Conservation (phyloP, 2,113 vertebrate genomes). For the Onychorhynchus coronatus region DNA sequence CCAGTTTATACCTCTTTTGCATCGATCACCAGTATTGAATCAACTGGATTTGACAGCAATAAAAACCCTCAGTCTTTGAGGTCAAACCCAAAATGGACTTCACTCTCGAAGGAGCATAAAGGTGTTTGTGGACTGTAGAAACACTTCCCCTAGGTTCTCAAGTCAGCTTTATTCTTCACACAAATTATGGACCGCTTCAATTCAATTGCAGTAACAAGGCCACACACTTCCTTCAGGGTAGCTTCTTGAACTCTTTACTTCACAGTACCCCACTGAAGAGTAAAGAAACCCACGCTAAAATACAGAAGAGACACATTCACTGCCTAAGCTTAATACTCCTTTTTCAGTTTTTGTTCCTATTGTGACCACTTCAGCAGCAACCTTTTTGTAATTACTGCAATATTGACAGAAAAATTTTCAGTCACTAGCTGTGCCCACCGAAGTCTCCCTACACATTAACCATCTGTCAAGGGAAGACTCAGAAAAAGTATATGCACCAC, state of each 20-base stretch:
- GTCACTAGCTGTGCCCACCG: neutral
- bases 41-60: neutral
- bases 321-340: accelerated
- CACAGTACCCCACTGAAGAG: neutral
- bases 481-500: neutral
- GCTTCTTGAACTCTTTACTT: neutral
- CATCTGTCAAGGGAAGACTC: neutral
- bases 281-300: neutral
- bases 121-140: neutral
- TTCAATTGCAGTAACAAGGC: neutral
- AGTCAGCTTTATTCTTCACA: neutral
- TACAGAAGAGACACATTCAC: accelerated
- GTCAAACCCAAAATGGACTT: neutral
- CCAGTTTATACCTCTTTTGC: neutral
- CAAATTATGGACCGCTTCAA: neutral
- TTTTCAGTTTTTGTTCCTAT: neutral
- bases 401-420: neutral
- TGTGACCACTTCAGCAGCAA: neutral
- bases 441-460: neutral
- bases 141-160: neutral
- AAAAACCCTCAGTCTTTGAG: neutral
- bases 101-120: neutral
- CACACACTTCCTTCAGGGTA: neutral
- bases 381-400: neutral
- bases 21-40: neutral